Base-by-base conservation (phyloP, 2,797 vertebrate genomes). In the Galaxias olidus region DNA sequence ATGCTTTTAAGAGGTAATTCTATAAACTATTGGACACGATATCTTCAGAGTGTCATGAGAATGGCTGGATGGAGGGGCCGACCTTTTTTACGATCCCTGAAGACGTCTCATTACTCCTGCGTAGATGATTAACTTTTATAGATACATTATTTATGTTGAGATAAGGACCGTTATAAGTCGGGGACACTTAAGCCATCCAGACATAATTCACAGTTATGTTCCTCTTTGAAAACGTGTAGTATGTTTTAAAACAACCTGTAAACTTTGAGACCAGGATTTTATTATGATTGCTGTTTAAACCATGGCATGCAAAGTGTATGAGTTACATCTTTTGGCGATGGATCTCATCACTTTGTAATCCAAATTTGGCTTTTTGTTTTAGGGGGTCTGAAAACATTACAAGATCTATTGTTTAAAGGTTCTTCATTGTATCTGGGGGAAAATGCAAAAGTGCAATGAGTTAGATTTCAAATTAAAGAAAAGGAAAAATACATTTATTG, bases 141-240 rank as follows among this genome's bases (percentile, higher is more conserved):
- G 79, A 81, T 76, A 75, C 84, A 92, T 89, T 93, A 92, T 93
- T 93, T 92, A 92, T 92, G 88, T 91, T 86, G 78, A 85, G 88
- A 92, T 92, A 91, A 90, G 86, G 83, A 75, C 75, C 79, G 86
- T 83, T 76, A 86, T 84, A 81, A 85, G 82, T 84, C 74, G n/a
- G 74, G 63, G 65, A 72, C 78, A 77, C 56, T 84, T 79, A 84
- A 83, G 64, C 51, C 69, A 67, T 72, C 65, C 70, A 50, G 60
- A 73, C 17, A 50, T 61, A 68, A 71, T 68, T 52, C 73, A 41
- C 65, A 20, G 68, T 64, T 74, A 67, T 64, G 58, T 68, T 55
- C 47, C 66, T 43, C 63, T 65, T 53, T 59, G 42, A 54, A 55
- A 72, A 66, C n/a, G 71, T 67, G 15, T 53, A 43, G 40, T 43